These are phyloP conservation scores for Prostheceraeus crozeri DNA, from an alignment of 2,888 invertebrate species.

Conservation along the genomic window DNA sequence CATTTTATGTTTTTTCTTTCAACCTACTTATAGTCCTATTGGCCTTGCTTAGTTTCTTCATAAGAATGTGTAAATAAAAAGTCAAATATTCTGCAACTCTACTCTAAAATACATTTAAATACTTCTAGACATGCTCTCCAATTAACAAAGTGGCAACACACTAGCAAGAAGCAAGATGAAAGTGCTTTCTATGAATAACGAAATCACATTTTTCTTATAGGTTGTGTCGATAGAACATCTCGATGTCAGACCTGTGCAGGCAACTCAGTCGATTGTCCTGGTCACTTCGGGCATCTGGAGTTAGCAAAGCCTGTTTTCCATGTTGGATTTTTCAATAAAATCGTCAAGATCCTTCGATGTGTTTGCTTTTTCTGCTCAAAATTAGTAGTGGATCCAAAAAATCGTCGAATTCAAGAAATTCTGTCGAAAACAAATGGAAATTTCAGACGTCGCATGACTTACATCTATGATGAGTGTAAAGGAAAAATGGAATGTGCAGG, in stretches of 20 bases:
- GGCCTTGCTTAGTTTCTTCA: too few species aligned
- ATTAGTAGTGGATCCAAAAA: constrained; percentile 82
- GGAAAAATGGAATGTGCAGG: constrained; percentile 96
- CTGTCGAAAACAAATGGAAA: constrained; percentile 92
- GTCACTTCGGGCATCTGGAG: constrained; percentile 98
- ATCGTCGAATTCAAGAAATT: constrained; percentile 85
- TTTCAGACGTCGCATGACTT: constrained; percentile 81
- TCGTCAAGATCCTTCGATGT: constrained; percentile 90
- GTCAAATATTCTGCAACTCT: too few species aligned
- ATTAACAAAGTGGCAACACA: too few species aligned
- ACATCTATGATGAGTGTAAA: constrained; percentile 95
- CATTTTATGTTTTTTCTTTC: too few species aligned
- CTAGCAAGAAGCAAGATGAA: too few species aligned
- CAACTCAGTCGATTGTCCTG: constrained; percentile 96
- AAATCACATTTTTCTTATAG: too few species aligned
- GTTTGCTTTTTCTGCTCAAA: constrained; percentile 98
- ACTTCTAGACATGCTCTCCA: too few species aligned
- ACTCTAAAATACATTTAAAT: too few species aligned
- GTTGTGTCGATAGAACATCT: constrained; percentile 76
- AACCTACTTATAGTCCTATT: too few species aligned
- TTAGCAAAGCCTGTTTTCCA: constrained; percentile 96
- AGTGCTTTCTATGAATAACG: too few species aligned
- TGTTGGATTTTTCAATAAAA: constrained; percentile 91
- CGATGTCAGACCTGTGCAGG: constrained; percentile 60
- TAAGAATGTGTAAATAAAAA: too few species aligned